These are phyloP conservation scores for Chrysolina americana DNA, from an alignment of 2,888 invertebrate genomes.

Conservation along the genomic window DNA sequence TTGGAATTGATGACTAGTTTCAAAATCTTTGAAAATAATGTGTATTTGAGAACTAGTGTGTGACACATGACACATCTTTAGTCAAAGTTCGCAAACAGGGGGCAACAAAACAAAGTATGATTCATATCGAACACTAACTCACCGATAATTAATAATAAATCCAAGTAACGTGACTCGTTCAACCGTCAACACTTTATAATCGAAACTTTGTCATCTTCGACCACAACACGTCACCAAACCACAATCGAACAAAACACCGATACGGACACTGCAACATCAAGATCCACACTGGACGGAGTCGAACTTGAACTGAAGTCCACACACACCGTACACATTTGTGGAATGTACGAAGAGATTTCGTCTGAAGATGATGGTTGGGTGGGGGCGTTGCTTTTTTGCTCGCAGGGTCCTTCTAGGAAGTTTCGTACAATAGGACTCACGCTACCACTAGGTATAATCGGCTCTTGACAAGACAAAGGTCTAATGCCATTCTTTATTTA, in stretches of 20 bases:
- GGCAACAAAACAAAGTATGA: background rate
- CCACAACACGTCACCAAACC: slow-evolving; percentile 14
- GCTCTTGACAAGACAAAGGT: slow-evolving; percentile 46
- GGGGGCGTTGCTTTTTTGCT: slow-evolving; percentile 17
- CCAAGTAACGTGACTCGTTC: background rate
- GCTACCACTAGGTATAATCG: slow-evolving; percentile 44
- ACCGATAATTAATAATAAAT: slow-evolving; percentile 7
- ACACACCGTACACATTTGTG: slow-evolving; percentile 39
- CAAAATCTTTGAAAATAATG: no score
- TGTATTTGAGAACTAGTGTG: no score
- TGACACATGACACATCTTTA: background rate
- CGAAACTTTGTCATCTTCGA: slow-evolving; percentile 9
- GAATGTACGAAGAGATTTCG: slow-evolving; percentile 44
- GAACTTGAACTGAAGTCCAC: background rate
- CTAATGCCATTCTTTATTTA: slow-evolving; percentile 41
- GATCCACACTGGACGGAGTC: background rate
- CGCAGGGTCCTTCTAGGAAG: slow-evolving; percentile 44
- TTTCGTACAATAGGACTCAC: slow-evolving; percentile 42
- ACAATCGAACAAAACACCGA: slow-evolving; percentile 5
- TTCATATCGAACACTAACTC: background rate
- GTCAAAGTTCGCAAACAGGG: background rate
- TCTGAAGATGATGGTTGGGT: slow-evolving; percentile 30
- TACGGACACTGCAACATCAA: background rate
- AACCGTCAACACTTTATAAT: background rate
- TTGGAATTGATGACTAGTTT: no score